These are phyloP conservation scores for Anomalospiza imberbis DNA, from an alignment of 2,797 vertebrate species.

Conservation along the genomic window DNA sequence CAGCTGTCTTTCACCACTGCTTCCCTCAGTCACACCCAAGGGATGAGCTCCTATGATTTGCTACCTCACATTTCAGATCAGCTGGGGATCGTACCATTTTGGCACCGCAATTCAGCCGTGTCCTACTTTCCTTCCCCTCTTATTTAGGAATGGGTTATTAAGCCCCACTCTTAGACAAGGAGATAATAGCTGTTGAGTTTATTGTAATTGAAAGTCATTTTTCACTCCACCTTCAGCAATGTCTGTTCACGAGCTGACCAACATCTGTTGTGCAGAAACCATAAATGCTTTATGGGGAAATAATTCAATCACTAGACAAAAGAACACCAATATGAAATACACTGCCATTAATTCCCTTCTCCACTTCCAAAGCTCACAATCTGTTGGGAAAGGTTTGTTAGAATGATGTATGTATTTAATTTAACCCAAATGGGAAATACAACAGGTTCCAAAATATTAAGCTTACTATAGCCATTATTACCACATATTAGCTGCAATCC, in stretches of 20 bases:
- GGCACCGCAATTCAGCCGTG: neutral
- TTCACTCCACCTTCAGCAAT: slow-evolving; percentile 5
- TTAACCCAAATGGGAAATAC: slow-evolving; percentile 64
- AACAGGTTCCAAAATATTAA: slow-evolving; percentile 60
- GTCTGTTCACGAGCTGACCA: slow-evolving; percentile 53
- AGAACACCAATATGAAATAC: slow-evolving; percentile 66
- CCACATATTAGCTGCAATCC: slow-evolving; percentile 45
- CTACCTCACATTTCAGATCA: neutral
- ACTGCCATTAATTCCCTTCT: slow-evolving; percentile 65
- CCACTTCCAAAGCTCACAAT: slow-evolving; percentile 63
- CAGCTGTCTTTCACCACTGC: neutral
- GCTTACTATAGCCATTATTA: slow-evolving; percentile 23
- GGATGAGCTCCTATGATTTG: neutral
- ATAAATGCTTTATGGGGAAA: slow-evolving; percentile 69
- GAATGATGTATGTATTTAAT: slow-evolving; percentile 76
- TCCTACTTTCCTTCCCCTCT: neutral
- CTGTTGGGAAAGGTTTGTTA: slow-evolving; percentile 68
- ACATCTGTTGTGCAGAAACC: slow-evolving; percentile 42
- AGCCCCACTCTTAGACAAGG: neutral
- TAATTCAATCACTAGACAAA: slow-evolving; percentile 64
- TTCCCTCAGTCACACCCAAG: neutral
- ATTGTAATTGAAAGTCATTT: slow-evolving; percentile 54
- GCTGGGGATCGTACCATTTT: neutral
- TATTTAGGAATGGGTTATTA: slow-evolving; percentile 42
- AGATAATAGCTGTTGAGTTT: slow-evolving; percentile 36